These are phyloP conservation scores for Dinomys branickii DNA, from an alignment of 2,113 vertebrate genomes.

Conservation along the genomic window DNA sequence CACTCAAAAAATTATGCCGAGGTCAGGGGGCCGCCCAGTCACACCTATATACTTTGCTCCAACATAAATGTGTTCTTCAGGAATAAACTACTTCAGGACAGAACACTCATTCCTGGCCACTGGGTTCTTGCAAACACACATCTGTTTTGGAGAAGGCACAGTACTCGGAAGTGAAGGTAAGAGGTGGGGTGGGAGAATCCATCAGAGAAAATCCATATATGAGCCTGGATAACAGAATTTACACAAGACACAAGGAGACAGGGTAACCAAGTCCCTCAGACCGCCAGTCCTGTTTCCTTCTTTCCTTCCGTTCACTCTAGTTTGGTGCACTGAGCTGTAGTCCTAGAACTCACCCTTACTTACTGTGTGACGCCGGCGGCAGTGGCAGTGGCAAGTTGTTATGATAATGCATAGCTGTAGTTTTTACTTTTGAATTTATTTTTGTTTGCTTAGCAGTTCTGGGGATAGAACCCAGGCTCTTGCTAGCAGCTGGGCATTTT, in stretches of 20 bases:
- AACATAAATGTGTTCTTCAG: slow-evolving; percentile 32
- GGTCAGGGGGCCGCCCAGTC: not conserved
- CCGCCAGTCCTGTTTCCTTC: not conserved
- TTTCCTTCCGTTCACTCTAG: not conserved
- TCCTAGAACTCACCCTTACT: not conserved
- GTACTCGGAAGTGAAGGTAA: not conserved
- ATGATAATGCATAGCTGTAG: not conserved
- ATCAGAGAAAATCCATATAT: not conserved
- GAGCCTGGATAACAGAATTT: not conserved
- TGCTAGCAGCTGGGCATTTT: not conserved
- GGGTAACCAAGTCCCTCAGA: not conserved
- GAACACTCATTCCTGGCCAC: not conserved
- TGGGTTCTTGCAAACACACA: not conserved
- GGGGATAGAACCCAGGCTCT: not conserved
- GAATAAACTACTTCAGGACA: not conserved
- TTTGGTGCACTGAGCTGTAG: not conserved
- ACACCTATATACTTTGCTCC: not conserved
- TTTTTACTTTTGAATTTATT: not conserved
- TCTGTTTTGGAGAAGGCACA: not conserved
- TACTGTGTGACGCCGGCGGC: slow-evolving; percentile 37
- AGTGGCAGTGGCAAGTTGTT: slow-evolving; percentile 12
- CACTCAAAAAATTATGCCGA: not conserved
- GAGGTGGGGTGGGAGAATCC: not conserved
- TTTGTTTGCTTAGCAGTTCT: not conserved
- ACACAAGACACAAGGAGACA: not conserved